Evolutionary conservation across 1,140 invertebrate genomes (phyloP).

Genomic region (Zaprionus kolodkinae): DNA sequence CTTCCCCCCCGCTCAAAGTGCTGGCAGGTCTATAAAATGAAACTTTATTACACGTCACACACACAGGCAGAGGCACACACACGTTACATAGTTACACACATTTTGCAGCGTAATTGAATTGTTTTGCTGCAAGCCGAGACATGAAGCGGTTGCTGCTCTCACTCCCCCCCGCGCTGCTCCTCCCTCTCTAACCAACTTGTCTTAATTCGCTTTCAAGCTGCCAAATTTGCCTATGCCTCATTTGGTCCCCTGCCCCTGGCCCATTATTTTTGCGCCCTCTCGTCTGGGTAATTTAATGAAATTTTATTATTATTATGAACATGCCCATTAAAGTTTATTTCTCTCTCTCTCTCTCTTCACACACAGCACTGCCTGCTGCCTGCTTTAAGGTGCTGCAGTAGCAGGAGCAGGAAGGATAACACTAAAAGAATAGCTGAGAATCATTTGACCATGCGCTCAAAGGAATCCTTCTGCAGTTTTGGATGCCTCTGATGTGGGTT

Average conservation of each 20-base stretch:
- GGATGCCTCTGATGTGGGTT: constrained; percentile 56
- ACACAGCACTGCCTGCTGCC: constrained; percentile 43
- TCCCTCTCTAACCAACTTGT: constrained; percentile 55
- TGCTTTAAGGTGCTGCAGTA: constrained; percentile 58
- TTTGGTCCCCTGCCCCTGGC: constrained; percentile 4
- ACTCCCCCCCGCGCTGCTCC: not conserved
- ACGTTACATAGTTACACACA: constrained; percentile 32
- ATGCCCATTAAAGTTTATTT: constrained; percentile 79
- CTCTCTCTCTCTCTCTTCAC: not conserved
- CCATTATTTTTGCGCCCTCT: constrained; percentile 6
- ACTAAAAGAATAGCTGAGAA: constrained; percentile 77
- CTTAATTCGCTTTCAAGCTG: constrained; percentile 61
- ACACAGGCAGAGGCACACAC: constrained; percentile 30
- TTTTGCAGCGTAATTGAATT: constrained; percentile 80
- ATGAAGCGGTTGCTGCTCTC: not conserved
- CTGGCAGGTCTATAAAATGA: constrained; percentile 81
- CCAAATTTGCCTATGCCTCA: constrained; percentile 69
- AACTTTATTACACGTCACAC: constrained; percentile 74
- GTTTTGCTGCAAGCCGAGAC: constrained; percentile 52
- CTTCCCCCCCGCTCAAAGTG: constrained; percentile 33
- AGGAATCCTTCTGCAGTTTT: constrained; percentile 63
- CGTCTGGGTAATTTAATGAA: constrained; percentile 77
- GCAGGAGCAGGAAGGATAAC: no score
- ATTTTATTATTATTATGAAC: constrained; percentile 84
- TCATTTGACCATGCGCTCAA: constrained; percentile 77